phyloP scores from a whole-genome alignment of 2,797 vertebrate genomes.

The Enteromius anoplus region DNA sequence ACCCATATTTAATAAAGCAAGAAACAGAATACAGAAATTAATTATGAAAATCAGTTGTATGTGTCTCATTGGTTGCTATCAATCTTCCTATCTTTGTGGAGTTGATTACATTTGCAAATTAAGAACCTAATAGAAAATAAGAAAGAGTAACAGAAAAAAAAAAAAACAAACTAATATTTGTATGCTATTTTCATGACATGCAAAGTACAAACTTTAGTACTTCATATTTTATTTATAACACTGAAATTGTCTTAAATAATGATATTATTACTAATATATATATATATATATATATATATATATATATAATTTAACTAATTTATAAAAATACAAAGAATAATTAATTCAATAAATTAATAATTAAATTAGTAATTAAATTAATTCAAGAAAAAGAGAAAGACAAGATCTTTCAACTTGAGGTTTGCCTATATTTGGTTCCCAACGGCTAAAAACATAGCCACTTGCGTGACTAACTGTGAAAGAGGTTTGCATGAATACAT shows the following conservation, averaged over 20 bases:
- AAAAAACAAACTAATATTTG: background rate
- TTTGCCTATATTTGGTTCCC: background rate
- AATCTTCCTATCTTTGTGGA: background rate
- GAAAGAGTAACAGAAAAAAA: background rate
- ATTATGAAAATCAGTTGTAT: background rate
- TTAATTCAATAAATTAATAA: too few relatives aligned
- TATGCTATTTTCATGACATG: background rate
- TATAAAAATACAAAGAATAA: too few relatives aligned
- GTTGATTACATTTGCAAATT: background rate
- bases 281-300: too few relatives aligned
- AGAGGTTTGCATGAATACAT: background rate
- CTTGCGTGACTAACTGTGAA: background rate
- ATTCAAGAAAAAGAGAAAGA: background rate
- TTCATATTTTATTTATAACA: too few relatives aligned
- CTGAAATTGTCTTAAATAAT: too few relatives aligned
- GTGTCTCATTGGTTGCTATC: background rate
- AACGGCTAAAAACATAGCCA: background rate
- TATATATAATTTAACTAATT: too few relatives aligned
- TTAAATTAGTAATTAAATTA: too few relatives aligned
- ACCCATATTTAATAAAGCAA: conserved; percentile 58
- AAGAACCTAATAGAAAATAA: background rate
- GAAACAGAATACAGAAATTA: background rate
- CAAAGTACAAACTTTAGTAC: background rate
- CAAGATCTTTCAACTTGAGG: background rate
- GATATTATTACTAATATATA: too few relatives aligned